These are phyloP conservation scores for Phoronis australis DNA, from an alignment of 2,888 invertebrate genomes.

Conservation along the genomic window DNA sequence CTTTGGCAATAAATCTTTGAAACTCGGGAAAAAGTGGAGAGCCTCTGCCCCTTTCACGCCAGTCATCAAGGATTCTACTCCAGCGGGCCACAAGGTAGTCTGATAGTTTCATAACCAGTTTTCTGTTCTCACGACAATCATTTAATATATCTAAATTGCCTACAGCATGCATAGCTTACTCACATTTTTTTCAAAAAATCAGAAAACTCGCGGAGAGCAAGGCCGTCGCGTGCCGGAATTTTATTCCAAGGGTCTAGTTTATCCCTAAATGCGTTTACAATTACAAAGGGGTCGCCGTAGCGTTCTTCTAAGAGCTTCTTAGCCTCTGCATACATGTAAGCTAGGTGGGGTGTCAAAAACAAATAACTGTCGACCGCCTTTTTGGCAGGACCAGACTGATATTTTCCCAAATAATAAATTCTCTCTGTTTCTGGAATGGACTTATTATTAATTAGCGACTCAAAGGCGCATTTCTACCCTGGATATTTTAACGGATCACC, in stretches of 20 bases:
- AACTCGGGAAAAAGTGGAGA: conserved; percentile 10
- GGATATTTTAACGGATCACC: conserved; percentile 16
- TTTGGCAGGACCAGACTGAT: conserved; percentile 11
- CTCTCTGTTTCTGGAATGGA: conserved; percentile 11
- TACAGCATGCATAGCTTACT: conserved; percentile 8
- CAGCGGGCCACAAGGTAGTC: conserved; percentile 12
- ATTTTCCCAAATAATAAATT: conserved; percentile 17
- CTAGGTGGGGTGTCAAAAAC: too few relatives aligned
- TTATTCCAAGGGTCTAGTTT: conserved; percentile 6
- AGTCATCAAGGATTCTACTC: conserved; percentile 9
- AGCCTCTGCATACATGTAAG: conserved; percentile 12
- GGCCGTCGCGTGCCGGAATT: neutral
- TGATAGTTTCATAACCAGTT: conserved; percentile 15
- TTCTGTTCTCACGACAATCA: conserved; percentile 13
- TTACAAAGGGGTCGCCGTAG: conserved; percentile 15
- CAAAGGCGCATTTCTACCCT: conserved; percentile 17
- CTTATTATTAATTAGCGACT: conserved; percentile 8
- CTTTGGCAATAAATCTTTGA: conserved; percentile 8
- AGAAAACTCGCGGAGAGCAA: neutral
- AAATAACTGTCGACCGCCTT: conserved; percentile 13
- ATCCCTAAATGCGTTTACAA: conserved; percentile 12
- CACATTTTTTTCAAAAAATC: conserved; percentile 3
- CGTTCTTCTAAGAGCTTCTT: conserved; percentile 11
- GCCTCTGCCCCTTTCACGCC: conserved; percentile 1
- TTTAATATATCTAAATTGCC: conserved; percentile 8